These are phyloP conservation scores for Macroramphosus scolopax DNA, from an alignment of 2,797 vertebrate species.

Conservation along the genomic window DNA sequence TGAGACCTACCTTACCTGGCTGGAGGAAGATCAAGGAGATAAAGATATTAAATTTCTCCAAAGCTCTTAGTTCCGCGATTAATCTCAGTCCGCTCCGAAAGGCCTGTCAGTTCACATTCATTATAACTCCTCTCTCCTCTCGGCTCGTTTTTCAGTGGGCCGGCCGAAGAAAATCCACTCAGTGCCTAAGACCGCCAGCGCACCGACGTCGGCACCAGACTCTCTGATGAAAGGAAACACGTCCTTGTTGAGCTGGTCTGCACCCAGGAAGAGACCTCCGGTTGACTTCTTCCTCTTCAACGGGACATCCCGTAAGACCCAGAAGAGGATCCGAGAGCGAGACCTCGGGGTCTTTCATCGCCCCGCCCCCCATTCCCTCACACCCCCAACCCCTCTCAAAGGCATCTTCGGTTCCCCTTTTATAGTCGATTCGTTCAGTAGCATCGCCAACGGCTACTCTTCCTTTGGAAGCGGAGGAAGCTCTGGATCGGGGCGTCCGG, in stretches of 20 bases:
- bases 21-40: conserved; percentile 51
- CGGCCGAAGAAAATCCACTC: conserved; percentile 81
- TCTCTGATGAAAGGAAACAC: conserved; percentile 69
- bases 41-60: conserved; percentile 45
- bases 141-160: conserved; percentile 76
- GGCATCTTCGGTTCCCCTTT: conserved; percentile 92
- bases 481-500: conserved; percentile 41
- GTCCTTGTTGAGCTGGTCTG: conserved; percentile 85
- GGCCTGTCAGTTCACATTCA: conserved; percentile 38
- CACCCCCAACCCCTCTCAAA: conserved; percentile 69
- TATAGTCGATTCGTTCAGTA: conserved; percentile 92
- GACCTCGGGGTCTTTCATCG: conserved; percentile 84
- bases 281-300: conserved; percentile 93
- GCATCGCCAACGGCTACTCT: conserved; percentile 90
- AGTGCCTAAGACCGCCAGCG: conserved; percentile 70
- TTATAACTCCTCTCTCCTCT: conserved; percentile 24
- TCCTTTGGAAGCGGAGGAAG: conserved; percentile 78
- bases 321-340: conserved; percentile 74
- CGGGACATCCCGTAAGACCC: conserved; percentile 83
- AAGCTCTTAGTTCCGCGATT: conserved; percentile 41
- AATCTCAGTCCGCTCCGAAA: conserved; percentile 40
- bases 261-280: conserved; percentile 81
- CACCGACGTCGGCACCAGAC: conserved; percentile 37
- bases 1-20: conserved; percentile 45
- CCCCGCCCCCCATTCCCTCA: conserved; percentile 61